Evolutionary conservation across 2,888 invertebrate genomes (phyloP), one percentile per base, ranked within the genome.

Genomic region (Xestia rhomboidea): DNA sequence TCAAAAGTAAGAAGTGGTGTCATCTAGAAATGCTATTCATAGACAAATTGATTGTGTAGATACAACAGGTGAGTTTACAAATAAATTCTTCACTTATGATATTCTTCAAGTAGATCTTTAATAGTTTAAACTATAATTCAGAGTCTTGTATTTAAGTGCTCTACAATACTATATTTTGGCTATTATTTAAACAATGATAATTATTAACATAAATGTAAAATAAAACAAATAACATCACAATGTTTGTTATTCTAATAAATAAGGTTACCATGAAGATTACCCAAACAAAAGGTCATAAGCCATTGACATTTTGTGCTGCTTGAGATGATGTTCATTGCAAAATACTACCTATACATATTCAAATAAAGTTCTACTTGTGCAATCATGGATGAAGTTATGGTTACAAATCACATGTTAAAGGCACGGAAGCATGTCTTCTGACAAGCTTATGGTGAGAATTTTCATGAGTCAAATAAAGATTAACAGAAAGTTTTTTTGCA

Each of bases 291-390:
- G 82, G 68, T 81, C 60, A 76, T 24, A 41, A 60, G 51, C 62
- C 70, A 77, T 49, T 81, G 82, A 81, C 77, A 81, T 77, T 67
- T 27, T 51, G 38, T 66, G n/a, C 49, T 73, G 49, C 49, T 49
- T 57, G 21, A 66, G 49, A 66, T 49, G 54, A 57, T 13, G 2
- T 72, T 78, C n/a, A 79, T 66, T 66, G 41, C 49, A 78, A 78
- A 78, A 64, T 21, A 57, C 46, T 30, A 30, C 46, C 7, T 64
- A 46, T 38, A 1, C 0, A 21, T 38, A 70, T 63, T 46, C 0
- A 0, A 41, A 64, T 46, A 79, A 44, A 73, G 79, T 73, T n/a
- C 13, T 44, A 10, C 63, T 38, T 77, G 15, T 72, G 38, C 41
- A 73, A 66, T 34, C 18, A 15, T 46, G 4, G 18, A 44, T 38